Evolutionary conservation across 92 coral and sea anemone species (phyloP).

Genomic region (Porites divaricata): DNA sequence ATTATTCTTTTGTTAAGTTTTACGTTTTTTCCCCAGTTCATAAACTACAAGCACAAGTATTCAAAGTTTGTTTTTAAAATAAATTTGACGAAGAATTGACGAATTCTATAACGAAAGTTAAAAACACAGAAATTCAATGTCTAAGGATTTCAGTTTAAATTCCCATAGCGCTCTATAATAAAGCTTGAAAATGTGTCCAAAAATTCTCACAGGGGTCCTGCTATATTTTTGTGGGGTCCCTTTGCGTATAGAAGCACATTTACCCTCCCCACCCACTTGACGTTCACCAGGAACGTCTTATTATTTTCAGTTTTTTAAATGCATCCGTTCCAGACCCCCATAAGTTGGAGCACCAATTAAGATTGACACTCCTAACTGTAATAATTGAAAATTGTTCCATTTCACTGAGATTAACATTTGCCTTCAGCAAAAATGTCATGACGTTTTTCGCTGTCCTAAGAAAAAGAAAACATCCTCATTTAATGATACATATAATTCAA

Average conservation of each 20-base stretch:
- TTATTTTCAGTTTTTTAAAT: background rate
- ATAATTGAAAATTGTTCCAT: background rate
- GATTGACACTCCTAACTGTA: background rate
- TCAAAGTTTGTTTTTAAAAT: background rate
- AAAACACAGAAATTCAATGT: constrained; percentile 3
- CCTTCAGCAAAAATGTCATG: background rate
- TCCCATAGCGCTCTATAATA: background rate
- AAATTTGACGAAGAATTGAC: background rate
- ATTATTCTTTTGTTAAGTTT: background rate
- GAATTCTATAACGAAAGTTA: background rate
- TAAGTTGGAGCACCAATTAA: background rate
- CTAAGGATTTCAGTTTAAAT: constrained; percentile 9
- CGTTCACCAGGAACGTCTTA: constrained; percentile 28
- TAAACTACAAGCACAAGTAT: background rate
- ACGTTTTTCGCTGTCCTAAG: background rate
- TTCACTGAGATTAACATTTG: background rate
- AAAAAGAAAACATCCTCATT: background rate
- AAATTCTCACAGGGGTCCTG: background rate
- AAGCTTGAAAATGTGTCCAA: constrained; percentile 20
- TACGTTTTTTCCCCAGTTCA: background rate
- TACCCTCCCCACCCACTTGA: constrained; percentile 19
- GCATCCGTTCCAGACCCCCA: constrained; percentile 4
- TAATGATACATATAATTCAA: constrained; percentile 11
- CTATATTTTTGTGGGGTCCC: background rate
- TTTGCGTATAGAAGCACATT: background rate